Conservation (phyloP, 2,888 invertebrate genomes). For the Dynastes tityus region DNA sequence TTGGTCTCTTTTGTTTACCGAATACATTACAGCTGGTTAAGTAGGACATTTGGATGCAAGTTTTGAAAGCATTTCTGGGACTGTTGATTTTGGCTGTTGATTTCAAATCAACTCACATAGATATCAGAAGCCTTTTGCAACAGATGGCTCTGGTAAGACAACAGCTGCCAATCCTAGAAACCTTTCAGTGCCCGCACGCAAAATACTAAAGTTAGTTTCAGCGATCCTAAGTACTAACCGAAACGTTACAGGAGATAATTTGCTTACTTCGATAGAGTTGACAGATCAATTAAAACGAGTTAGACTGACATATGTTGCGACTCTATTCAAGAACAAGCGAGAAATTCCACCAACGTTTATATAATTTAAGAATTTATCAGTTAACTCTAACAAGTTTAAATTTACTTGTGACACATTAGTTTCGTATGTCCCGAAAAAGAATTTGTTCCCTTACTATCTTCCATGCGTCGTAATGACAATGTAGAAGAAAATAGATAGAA, state of each 20-base stretch:
- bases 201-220: constrained; percentile 20
- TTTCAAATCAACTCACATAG: no score
- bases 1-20: no score
- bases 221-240: constrained; percentile 23
- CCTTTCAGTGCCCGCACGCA: constrained; percentile 12
- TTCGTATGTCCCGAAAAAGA: constrained; percentile 30
- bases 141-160: constrained; percentile 2
- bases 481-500: constrained; percentile 38
- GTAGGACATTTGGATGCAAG: no score
- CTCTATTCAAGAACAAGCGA: constrained; percentile 18
- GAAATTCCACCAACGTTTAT: constrained; percentile 27
- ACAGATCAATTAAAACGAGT: constrained; percentile 14
- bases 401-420: constrained; percentile 10
- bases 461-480: constrained; percentile 27
- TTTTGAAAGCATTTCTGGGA: no score
- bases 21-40: no score
- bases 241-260: constrained; percentile 48
- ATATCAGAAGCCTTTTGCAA: no score
- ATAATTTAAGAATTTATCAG: neutral
- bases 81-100: no score
- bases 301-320: constrained; percentile 4
- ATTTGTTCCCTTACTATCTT: constrained; percentile 26
- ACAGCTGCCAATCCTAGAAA: neutral
- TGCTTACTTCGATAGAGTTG: constrained; percentile 20
- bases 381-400: constrained; percentile 2